Base-by-base conservation (phyloP, 2,113 vertebrate genomes). In the Otolemur garnettii region DNA sequence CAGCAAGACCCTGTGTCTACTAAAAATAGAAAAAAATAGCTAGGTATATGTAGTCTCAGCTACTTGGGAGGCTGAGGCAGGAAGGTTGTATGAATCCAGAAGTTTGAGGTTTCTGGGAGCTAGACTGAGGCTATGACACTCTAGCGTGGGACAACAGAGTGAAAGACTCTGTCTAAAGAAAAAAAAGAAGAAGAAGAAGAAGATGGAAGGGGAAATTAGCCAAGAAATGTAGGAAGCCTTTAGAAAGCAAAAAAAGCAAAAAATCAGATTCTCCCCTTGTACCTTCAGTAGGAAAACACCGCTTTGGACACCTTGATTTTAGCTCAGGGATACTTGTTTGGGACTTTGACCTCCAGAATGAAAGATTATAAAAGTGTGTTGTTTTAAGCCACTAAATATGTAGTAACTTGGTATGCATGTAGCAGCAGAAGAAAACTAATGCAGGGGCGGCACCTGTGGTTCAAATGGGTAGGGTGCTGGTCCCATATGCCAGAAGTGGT, bases 221-320 rank as follows among this genome's bases (percentile, higher is more conserved):
- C 68, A 81, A 59, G 35, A 60, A 80, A 53, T 74, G 45, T 53
- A 57, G 38, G 18, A 14, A 59, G 24, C 35, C 53, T 93, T 74
- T 81, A 72, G 59, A 93, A 93, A 68, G 26, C 59, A 24, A 68
- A 93, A 89, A 92, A 82, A 42, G 26, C 15, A 38, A 77, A 38
- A 33, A 92, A 77, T 2, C 3, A 11, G 77, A 79, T 78, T n/a
- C 17, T 6, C 17, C 28, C 5, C 17, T 72, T 21, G 59, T 38
- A 42, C 35, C 75, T 33, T 57, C 15, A 74, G 24, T 74, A 72
- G 68, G 71, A 53, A 80, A 60, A 74, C 1, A 33, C 6, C 53
- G 7, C 33, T 69, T 55, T 35, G 38, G 80, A 81, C 14, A 72
- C 10, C 33, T 82, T 77, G 19, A 75, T 57, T 91, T 94, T 96